Evolutionary conservation across 2,113 vertebrate species (phyloP), one percentile per base, ranked within the genome.

Genomic region (Pseudopipra pipra): DNA sequence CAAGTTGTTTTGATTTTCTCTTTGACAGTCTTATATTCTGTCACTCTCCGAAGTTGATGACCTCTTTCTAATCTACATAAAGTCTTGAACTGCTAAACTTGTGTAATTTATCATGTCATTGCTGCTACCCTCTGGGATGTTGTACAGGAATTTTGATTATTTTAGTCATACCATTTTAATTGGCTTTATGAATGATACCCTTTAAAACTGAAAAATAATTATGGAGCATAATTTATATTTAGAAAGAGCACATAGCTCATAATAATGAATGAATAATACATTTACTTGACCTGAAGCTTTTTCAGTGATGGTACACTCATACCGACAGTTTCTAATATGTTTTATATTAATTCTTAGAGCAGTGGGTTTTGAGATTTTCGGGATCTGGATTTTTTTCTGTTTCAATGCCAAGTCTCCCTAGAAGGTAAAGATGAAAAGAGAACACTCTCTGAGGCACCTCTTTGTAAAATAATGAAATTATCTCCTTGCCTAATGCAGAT

Each of bases 111-210:
- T 66, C 55, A 14, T 62, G 67, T 76, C 74, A 22, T 89, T 91
- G 72, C 30, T 72, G 54, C 62, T 87, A 51, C 77, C 76, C 37
- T 79, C 21, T 62, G 46, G 46, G 58, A 30, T 89, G 24, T 54
- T 92, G 33, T 55, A 87, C 21, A 83, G 71, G 58, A 89, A 87
- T 94, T 87, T 89, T 87, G 51, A 85, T 91, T 94, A 80, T 84
- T 91, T 94, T 90, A 92, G 79, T 95, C 23, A 67, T 47, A 37
- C 70, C 4, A 56, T 84, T 93, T 46, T 95, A 95, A 91, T 95
- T 94, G 14, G 35, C 52, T 89, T 85, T 87, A 75, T 95, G 74
- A 94, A 88, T 92, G 25, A 72, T 72, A 66, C 19, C 61, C 46
- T 77, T 94, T 74, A 89, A 89, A 92, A 91, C 31, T 65, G 68